Percentiles rank a stretch among this genome's conserved stretches.
phyloP scores from a whole-genome alignment of 2,888 invertebrate genomes.

The Philereme transversata region DNA sequence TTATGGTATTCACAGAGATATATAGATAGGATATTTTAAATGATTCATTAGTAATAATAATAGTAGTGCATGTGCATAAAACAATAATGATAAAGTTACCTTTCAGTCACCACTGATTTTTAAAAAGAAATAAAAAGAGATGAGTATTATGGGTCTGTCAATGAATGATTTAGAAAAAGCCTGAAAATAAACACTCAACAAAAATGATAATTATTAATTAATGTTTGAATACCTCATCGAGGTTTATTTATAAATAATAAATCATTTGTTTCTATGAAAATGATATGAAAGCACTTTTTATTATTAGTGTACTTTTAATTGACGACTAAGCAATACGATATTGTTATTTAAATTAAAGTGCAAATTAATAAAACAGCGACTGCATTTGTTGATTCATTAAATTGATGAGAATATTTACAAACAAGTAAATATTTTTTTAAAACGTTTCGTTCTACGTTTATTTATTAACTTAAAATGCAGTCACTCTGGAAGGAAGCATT shows the following conservation, averaged over 20 bases:
- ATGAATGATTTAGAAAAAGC: conserved; percentile 64
- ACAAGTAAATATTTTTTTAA: too few relatives aligned
- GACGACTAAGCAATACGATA: neutral
- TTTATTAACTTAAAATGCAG: conserved; percentile 21
- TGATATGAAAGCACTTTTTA: conserved; percentile 18
- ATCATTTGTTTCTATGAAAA: conserved; percentile 3
- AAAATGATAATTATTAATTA: neutral
- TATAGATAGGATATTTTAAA: too few relatives aligned
- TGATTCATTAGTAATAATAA: neutral
- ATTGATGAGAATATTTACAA: too few relatives aligned
- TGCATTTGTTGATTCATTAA: conserved; percentile 38
- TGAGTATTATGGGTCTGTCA: conserved; percentile 54
- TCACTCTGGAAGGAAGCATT: conserved; percentile 30
- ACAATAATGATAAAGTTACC: conserved; percentile 57
- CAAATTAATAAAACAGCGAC: conserved; percentile 63
- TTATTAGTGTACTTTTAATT: conserved; percentile 23
- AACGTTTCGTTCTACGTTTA: too few relatives aligned
- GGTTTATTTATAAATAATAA: conserved; percentile 2
- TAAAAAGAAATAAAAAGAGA: conserved; percentile 53
- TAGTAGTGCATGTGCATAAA: conserved; percentile 33
- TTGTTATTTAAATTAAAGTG: conserved; percentile 51
- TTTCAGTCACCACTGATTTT: conserved; percentile 66
- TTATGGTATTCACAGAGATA: too few relatives aligned
- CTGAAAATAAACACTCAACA: conserved; percentile 53
- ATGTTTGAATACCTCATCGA: neutral